Evolutionary conservation across 2,113 vertebrate species (phyloP), one percentile per base, ranked within the genome.

Genomic region (Diglossa brunneiventris): DNA sequence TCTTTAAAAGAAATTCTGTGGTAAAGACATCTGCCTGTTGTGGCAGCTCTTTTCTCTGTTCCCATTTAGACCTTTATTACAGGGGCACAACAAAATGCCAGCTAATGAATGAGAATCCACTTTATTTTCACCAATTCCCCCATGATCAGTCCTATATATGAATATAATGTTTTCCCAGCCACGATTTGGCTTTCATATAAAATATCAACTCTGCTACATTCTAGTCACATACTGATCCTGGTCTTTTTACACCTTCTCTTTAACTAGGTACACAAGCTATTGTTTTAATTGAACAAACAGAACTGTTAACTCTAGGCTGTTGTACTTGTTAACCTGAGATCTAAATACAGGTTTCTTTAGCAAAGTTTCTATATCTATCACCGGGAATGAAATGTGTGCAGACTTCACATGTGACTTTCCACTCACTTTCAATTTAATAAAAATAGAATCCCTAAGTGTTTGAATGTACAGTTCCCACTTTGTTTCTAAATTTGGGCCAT

Each of bases 381-480:
- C 50, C 59, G 64, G 70, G 49, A 87, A 87, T 67, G 68, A 93
- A 88, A 94, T 50, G 84, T 4, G 22, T 35, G 49, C 63, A 58
- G 52, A 74, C 70, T 50, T 95, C 81, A 68, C 83, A 81, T 73
- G 75, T 94, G 95, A 97, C 81, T 97, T 96, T 96, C 91, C 88
- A 94, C 59, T 95, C 87, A 96, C 89, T 94, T 96, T 85, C 89
- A 75, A 83, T 93, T 90, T 77, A 75, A 89, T 81, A 97, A 97
- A 97, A 96, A 96, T 96, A 97, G 93, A 96, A 83, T 86, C 49
- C 21, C 77, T 89, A 87, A 89, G 59, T 55, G 85, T 95, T 97
- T 94, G 92, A 96, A 95, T 81, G 83, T 90, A 95, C 87, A 83
- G 78, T 96, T 97, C 94, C 94, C 92, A 97, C 91, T 95, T 84